Conservation (phyloP, 2,888 invertebrate species). For the Criorhina ranunculi region DNA sequence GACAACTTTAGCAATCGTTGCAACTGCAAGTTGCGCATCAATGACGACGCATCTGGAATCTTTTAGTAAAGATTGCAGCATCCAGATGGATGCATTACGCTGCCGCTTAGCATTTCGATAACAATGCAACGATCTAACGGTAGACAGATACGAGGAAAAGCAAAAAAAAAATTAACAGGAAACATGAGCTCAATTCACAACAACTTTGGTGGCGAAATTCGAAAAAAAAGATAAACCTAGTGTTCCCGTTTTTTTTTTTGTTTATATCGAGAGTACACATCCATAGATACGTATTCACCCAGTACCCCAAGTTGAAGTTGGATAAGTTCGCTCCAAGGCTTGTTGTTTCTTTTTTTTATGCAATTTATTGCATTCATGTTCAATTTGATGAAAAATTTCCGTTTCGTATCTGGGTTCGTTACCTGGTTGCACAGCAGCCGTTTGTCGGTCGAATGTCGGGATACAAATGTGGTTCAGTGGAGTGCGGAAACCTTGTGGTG, state of each 20-base stretch:
- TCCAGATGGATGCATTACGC: constrained; percentile 67
- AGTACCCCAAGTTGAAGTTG: constrained; percentile 25
- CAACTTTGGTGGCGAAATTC: constrained; percentile 43
- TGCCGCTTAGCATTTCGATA: constrained; percentile 45
- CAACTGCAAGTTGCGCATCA: constrained; percentile 62
- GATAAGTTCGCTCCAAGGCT: constrained; percentile 39
- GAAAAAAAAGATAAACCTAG: background rate
- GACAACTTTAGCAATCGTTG: constrained; percentile 11
- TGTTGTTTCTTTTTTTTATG: constrained; percentile 20
- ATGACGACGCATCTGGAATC: constrained; percentile 63
- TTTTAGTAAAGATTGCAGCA: constrained; percentile 49
- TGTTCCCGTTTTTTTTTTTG: constrained; percentile 30
- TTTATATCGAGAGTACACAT: constrained; percentile 1
- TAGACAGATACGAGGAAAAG: background rate
- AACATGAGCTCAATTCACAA: constrained; percentile 62
- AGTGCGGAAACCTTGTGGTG: constrained; percentile 60
- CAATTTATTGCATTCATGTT: constrained; percentile 74
- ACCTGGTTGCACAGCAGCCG: constrained; percentile 13
- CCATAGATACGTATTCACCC: background rate
- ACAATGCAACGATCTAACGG: constrained; percentile 56
- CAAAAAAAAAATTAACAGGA: constrained; percentile 45
- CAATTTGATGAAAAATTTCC: constrained; percentile 71
- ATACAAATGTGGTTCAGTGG: constrained; percentile 49
- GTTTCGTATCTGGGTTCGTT: constrained; percentile 7
- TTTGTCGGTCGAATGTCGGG: constrained; percentile 26